phyloP scores from a whole-genome alignment of 2,797 vertebrate species.

The Aselliscus stoliczkanus region DNA sequence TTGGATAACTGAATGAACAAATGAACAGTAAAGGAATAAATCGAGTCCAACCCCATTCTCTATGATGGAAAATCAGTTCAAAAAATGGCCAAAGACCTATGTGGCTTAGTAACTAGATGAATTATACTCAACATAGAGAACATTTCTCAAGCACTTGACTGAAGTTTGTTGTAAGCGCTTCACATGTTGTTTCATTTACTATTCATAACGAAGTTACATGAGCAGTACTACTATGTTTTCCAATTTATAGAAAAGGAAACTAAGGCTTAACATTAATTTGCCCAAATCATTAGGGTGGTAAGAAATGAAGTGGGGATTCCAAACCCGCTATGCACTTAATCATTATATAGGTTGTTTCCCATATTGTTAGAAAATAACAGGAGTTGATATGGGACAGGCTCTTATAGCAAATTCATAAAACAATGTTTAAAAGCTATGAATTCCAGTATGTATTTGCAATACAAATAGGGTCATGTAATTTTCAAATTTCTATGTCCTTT shows the following conservation, averaged over 20 bases:
- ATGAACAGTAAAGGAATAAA: background rate
- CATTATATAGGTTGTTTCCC: background rate
- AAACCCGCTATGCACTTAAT: background rate
- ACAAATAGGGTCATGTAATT: background rate
- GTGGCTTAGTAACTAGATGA: background rate
- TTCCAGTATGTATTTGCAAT: background rate
- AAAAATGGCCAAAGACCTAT: background rate
- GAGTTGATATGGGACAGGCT: background rate
- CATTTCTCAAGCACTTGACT: background rate
- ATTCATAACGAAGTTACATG: background rate
- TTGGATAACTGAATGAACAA: constrained; percentile 11
- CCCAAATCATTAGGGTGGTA: background rate
- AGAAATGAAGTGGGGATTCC: background rate
- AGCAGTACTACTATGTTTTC: background rate
- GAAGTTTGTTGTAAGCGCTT: background rate
- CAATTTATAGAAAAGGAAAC: background rate
- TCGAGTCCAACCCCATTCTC: background rate
- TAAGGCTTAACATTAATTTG: background rate
- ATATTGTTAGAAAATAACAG: background rate
- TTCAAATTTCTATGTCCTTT: background rate
- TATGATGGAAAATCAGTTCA: background rate
- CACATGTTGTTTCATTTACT: background rate
- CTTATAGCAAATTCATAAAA: background rate
- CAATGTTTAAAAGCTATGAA: background rate
- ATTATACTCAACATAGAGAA: background rate